A percentile compares a stretch with the other conserved stretches of the same genome.
These are phyloP conservation scores for Cyrtonyx montezumae DNA, from an alignment of 2,113 vertebrate species.

Conservation along the genomic window DNA sequence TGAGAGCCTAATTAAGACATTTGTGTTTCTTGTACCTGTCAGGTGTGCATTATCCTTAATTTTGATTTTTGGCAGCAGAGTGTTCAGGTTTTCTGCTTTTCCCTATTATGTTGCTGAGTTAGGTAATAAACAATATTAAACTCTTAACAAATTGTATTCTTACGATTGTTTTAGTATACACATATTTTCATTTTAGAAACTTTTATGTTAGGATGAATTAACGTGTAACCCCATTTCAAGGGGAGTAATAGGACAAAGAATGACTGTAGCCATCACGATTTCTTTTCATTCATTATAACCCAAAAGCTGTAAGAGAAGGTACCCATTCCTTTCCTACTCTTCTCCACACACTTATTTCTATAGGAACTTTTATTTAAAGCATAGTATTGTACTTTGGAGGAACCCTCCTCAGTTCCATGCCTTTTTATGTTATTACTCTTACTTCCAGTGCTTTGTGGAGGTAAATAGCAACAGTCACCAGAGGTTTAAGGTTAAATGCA, in stretches of 20 bases:
- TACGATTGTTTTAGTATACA: not conserved
- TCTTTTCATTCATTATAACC: not conserved
- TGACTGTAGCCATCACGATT: not conserved
- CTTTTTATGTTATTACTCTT: not conserved
- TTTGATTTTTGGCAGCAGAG: not conserved
- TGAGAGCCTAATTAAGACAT: not conserved
- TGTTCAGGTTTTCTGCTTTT: not conserved
- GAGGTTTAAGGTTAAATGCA: not conserved
- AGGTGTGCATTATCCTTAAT: not conserved
- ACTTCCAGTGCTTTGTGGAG: not conserved
- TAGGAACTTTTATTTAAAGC: not conserved
- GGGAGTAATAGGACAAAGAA: not conserved
- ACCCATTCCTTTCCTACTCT: not conserved
- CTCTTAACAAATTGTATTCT: not conserved
- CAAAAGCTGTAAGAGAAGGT: not conserved
- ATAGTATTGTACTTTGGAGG: not conserved
- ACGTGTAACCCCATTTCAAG: not conserved
- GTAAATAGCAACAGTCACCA: not conserved
- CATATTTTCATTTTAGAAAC: not conserved
- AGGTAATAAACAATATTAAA: not conserved
- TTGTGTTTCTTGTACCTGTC: accelerated
- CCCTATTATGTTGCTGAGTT: not conserved
- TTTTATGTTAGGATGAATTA: not conserved
- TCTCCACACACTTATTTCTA: not conserved
- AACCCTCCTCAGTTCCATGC: not conserved